Evolutionary conservation across 53 echinoderm and acorn worm genomes (phyloP).

Genomic region (Holothuria leucospilota): DNA sequence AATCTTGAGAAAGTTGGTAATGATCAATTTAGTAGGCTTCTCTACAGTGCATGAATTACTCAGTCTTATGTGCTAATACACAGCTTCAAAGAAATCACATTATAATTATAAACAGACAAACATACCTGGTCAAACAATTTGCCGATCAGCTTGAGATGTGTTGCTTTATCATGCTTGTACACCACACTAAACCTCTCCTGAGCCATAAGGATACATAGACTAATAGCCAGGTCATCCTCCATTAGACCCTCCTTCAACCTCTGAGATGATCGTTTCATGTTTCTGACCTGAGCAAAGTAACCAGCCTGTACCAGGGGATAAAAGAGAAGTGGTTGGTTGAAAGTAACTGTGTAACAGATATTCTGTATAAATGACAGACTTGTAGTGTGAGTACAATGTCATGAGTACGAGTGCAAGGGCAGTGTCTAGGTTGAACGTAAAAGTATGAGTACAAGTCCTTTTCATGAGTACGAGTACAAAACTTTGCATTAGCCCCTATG

Average conservation of each 20-base stretch:
- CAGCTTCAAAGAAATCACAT: not conserved
- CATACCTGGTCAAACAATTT: constrained; percentile 97
- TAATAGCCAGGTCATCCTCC: constrained; percentile 81
- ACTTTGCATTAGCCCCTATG: no score
- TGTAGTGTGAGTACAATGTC: no score
- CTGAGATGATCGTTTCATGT: constrained; percentile 95
- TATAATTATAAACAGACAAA: not conserved
- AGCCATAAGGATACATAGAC: constrained; percentile 95
- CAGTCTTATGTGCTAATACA: not conserved
- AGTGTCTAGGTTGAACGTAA: no score
- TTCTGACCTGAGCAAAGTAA: constrained; percentile 97
- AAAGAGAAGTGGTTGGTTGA: no score
- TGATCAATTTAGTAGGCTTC: not conserved
- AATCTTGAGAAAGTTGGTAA: not conserved
- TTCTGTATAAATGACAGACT: no score
- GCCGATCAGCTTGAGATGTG: constrained; percentile 96
- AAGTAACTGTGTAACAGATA: no score
- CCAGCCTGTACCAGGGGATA: constrained; percentile 69
- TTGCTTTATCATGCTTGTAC: constrained; percentile 73
- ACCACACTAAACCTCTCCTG: constrained; percentile 92
- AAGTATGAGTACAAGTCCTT: no score
- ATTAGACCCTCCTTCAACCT: constrained; percentile 91
- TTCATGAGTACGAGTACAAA: no score
- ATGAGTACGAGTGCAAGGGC: no score
- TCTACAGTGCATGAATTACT: not conserved